Evolutionary conservation across 2,888 invertebrate genomes (phyloP).

Genomic region (Oxycera nigricornis): DNA sequence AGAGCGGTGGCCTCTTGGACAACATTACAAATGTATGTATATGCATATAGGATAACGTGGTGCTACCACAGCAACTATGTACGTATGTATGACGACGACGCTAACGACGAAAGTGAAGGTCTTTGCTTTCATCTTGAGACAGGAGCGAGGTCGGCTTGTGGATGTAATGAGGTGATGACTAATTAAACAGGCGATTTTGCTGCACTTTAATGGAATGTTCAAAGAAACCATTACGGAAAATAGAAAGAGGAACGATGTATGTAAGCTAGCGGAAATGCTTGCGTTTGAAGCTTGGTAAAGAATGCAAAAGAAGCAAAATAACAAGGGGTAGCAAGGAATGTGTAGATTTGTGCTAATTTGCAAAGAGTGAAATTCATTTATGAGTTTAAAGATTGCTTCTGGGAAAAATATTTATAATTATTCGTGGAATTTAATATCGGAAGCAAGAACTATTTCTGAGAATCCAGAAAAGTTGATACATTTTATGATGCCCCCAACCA

Average conservation of each 20-base stretch:
- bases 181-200: constrained; percentile 33
- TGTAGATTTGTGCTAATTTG: no score
- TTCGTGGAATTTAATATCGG: no score
- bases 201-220: constrained; percentile 24
- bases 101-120: constrained; percentile 26
- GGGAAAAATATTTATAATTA: no score
- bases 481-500: no score
- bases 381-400: no score
- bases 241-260: neutral
- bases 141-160: neutral
- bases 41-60: neutral
- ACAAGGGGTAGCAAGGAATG: no score
- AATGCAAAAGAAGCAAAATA: neutral
- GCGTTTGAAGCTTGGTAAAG: neutral
- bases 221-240: neutral
- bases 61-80: neutral
- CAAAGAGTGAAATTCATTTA: no score
- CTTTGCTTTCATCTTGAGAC: constrained; percentile 35
- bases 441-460: no score
- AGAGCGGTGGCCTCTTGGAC: constrained; percentile 25
- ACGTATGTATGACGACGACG: neutral
- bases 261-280: neutral
- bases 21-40: constrained; percentile 4
- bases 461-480: no score
- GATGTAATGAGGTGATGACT: constrained; percentile 40